Evolutionary conservation across 1,140 invertebrate genomes (phyloP).

Genomic region (Trichonephila clavata): DNA sequence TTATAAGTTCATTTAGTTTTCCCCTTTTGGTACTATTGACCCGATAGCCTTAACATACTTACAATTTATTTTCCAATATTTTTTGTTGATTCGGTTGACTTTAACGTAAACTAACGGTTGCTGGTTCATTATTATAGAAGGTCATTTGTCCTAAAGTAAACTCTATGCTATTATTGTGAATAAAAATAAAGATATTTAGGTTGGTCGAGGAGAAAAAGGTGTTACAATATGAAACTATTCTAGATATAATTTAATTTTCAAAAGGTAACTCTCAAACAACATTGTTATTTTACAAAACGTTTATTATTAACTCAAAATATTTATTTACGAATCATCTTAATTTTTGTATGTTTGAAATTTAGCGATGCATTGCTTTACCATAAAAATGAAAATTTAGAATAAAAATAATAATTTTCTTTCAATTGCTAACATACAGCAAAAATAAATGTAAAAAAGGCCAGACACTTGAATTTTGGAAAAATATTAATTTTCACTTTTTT

Average conservation of each 20-base stretch:
- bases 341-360: too few relatives aligned
- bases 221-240: not conserved
- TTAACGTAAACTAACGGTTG: not conserved
- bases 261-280: not conserved
- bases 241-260: not conserved
- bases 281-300: too few relatives aligned
- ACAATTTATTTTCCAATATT: not conserved
- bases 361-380: too few relatives aligned
- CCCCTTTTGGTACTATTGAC: constrained; percentile 27
- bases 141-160: not conserved
- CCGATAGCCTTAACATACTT: constrained; percentile 50
- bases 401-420: too few relatives aligned
- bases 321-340: too few relatives aligned
- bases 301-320: too few relatives aligned
- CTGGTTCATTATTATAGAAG: not conserved
- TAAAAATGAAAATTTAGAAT: too few relatives aligned
- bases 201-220: not conserved
- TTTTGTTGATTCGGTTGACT: not conserved
- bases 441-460: too few relatives aligned
- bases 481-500: too few relatives aligned
- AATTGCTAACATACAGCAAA: too few relatives aligned
- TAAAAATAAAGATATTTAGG: not conserved
- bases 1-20: not conserved
- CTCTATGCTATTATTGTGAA: not conserved
- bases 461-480: too few relatives aligned